Base-by-base conservation (phyloP, 2,113 vertebrate genomes). In the Cyprinodon variegatus region DNA sequence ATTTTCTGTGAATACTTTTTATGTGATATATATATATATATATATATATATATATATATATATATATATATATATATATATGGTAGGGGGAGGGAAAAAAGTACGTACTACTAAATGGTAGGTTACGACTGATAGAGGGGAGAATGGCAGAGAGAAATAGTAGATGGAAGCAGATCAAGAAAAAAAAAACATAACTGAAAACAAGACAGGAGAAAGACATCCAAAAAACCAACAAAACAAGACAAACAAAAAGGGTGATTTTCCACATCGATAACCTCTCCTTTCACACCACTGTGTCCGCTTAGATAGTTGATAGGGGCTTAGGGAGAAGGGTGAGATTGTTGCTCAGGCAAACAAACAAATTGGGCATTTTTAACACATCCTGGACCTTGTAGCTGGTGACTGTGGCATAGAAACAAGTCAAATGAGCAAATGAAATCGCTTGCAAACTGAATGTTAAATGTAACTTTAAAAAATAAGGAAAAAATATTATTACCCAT, bases 301-400 rank as follows among this genome's bases (percentile, higher is more conserved):
- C 82, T 83, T 74, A 75, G 74, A 82, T 68, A 82, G 77, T 70
- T 83, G 79, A 83, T 76, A 65, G 41, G 68, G 46, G 75, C 53
- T 22, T 43, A 72, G 59, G 14, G 36, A 36, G 20, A 57, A 62
- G 73, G 13, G 14, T 29, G 50, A 66, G 29, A 68, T 61, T 79
- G 73, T 78, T 89, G 84, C 87, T 70, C 77, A 62, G 77, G 84
- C 82, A 93, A 91, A 91, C 76, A 89, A 84, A 88, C 77, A 89
- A 85, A 85, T 82, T 80, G 76, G 68, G 60, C 68, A 17, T 85
- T 88, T 87, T 88, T 84, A 85, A 87, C 73, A 72, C 81, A 14
- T 72, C 82, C 71, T 48, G 73, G 88, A 83, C 79, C 62, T 8
- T 81, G 68, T 70, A 61, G 61, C 61, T 40, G 61, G 5, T 46